These are phyloP conservation scores for Octomys mimax DNA, from an alignment of 2,797 vertebrate genomes.

Conservation along the genomic window DNA sequence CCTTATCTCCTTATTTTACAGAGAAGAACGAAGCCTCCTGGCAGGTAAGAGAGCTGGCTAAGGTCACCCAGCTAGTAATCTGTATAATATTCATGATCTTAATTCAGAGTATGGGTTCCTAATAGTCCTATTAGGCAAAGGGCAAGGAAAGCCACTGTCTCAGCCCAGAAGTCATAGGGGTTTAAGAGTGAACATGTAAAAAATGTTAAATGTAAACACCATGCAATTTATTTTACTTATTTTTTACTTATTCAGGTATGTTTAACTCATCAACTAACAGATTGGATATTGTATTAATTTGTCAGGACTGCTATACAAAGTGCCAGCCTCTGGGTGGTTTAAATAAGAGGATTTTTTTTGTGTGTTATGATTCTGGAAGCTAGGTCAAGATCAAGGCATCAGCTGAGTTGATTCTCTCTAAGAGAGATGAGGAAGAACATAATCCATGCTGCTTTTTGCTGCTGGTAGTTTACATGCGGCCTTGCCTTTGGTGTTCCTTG, in stretches of 20 bases:
- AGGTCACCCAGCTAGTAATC: neutral
- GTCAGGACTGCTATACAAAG: neutral
- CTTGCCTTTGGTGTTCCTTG: neutral
- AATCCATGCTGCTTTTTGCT: no score
- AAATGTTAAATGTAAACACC: neutral
- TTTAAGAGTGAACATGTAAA: neutral
- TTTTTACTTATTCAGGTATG: neutral
- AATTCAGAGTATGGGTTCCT: slow-evolving; percentile 16
- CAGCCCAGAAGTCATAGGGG: neutral
- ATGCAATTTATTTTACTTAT: neutral
- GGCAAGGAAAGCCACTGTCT: neutral
- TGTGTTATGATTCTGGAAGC: slow-evolving; percentile 21
- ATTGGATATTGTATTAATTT: neutral
- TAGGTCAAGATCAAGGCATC: neutral
- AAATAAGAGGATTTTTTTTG: neutral
- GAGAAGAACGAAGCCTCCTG: neutral
- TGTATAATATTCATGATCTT: slow-evolving; percentile 1
- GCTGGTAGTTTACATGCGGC: neutral
- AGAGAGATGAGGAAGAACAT: neutral
- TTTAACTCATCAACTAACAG: neutral
- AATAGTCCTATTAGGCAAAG: neutral
- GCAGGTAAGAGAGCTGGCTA: neutral
- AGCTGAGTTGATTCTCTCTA: neutral
- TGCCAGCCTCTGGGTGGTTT: neutral
- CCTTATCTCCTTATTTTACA: slow-evolving; percentile 38